Base-by-base conservation (phyloP, 2,797 vertebrate species). In the Eulemur albifrons region DNA sequence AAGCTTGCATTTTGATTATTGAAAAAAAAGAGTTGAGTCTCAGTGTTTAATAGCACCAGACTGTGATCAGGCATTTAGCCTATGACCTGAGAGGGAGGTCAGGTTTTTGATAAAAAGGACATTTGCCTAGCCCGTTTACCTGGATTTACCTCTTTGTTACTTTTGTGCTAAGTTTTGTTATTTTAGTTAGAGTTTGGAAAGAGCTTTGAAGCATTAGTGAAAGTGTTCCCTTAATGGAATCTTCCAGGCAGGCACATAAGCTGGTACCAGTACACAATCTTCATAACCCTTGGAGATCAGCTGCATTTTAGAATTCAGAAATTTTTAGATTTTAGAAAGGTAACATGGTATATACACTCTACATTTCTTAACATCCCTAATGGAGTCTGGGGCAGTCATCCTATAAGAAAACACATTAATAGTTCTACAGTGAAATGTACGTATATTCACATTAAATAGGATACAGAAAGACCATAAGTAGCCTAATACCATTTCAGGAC, bases 161-260 rank as follows among this genome's bases (percentile, higher is more conserved):
- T 90, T 93, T 83, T 90, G 45, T 82, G 38, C 38, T 91, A 63
- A 88, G 61, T 90, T 95, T 77, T 76, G n/a, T 93, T 81, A 89
- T 52, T 67, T 43, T 61, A 93, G 93, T 87, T 93, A 82, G 86
- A 90, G 87, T 91, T 96, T 95, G 70, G 87, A 93, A 90, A 93
- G 63, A 91, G 87, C 82, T 95, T 95, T 95, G 83, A 93, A 87
- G 73, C 81, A 95, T 81, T 87, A 76, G 85, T n/a, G 80, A 96
- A 94, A 93, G 92, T 93, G 73, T 90, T 95, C 90, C 73, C 80
- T 93, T 96, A 94, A 95, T 95, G 93, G 95, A 93, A 67, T 80
- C 90, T 69, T 86, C 69, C 67, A 95, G 52, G 85, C 35, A 94
- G 80, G 73, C 65, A 67, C 90, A 89, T 50, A 92, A 89, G 67